Percentiles rank a stretch among this genome's conserved stretches.
Conservation (phyloP, 2,113 vertebrate species). For the Ageneiosus marmoratus region DNA sequence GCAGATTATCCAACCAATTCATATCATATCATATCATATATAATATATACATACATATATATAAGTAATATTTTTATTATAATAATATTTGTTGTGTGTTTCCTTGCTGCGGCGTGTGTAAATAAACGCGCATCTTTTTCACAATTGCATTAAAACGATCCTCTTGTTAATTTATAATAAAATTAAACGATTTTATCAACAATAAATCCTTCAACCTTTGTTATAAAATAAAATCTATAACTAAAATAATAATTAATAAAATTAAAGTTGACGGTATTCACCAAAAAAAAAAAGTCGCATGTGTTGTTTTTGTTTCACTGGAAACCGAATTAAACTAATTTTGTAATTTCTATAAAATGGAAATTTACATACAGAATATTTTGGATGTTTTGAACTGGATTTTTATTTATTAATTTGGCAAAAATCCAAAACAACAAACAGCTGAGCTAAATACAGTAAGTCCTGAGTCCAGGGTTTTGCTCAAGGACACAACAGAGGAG, state of each 20-base stretch:
- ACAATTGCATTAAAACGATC: too few relatives aligned
- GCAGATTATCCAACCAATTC: not conserved
- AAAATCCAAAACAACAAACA: not conserved
- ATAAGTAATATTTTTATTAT: too few relatives aligned
- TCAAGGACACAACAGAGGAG: not conserved
- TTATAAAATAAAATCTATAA: not conserved
- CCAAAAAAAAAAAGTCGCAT: not conserved
- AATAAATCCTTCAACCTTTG: not conserved
- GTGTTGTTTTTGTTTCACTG: not conserved
- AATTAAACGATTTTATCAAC: not conserved
- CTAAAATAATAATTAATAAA: not conserved
- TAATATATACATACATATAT: not conserved
- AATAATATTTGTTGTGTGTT: not conserved
- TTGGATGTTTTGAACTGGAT: too few relatives aligned
- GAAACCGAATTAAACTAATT: not conserved
- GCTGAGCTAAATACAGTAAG: not conserved
- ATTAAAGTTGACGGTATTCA: not conserved
- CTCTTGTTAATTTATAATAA: not conserved
- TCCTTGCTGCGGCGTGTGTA: not conserved
- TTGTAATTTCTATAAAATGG: not conserved
- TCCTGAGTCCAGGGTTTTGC: too few relatives aligned
- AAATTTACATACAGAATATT: not conserved
- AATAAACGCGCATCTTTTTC: not conserved
- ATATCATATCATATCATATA: not conserved
- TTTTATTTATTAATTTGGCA: not conserved